Base-by-base conservation (phyloP, 1,140 invertebrate genomes). In the Spodoptera frugiperda region DNA sequence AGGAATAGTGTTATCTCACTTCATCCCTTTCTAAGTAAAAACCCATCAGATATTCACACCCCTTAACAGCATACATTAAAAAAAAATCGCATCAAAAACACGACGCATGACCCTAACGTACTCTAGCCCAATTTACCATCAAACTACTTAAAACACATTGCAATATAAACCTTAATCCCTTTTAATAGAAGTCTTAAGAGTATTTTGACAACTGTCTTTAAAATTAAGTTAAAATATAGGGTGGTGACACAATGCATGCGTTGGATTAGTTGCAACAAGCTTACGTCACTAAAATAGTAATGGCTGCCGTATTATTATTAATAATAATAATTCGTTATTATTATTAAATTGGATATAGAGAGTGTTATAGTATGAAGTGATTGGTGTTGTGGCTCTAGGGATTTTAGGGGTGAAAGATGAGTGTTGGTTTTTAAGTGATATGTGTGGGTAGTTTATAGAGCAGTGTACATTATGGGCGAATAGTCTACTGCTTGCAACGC, bases 231-330 rank as follows among this genome's bases (percentile, higher is more conserved):
- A n/a, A n/a, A n/a, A n/a, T n/a, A n/a, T n/a, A 85, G 89, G 89
- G 88, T 87, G 81, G 61, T 72, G 53, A 81, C 81, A 91, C 89
- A 89, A 91, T 89, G 79, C 84, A 68, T 51, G 79, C 81, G 55
- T 79, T 81, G 88, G 89, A 88, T 88, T 88, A 88, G 82, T 82
- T 19, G 83, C 80, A 88, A 86, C 85, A 87, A 85, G 89, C 87
- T 91, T 90, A 92, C 86, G 85, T 89, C 87, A 90, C 88, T 82
- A 81, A 39, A 39, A 39, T 80, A 82, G 80, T 77, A 82, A 88
- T 91, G 88, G 89, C 86, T 70, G 83, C 55, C 82, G 77, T 73
- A 72, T 77, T 88, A 88, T 87, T 89, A 86, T 85, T 89, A 87
- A 78, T 88, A 87, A 86, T 88, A 87, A 82, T 73, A 78, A 82